Evolutionary conservation across 2,113 vertebrate species (phyloP).

Genomic region (Spizaetus ornatus): DNA sequence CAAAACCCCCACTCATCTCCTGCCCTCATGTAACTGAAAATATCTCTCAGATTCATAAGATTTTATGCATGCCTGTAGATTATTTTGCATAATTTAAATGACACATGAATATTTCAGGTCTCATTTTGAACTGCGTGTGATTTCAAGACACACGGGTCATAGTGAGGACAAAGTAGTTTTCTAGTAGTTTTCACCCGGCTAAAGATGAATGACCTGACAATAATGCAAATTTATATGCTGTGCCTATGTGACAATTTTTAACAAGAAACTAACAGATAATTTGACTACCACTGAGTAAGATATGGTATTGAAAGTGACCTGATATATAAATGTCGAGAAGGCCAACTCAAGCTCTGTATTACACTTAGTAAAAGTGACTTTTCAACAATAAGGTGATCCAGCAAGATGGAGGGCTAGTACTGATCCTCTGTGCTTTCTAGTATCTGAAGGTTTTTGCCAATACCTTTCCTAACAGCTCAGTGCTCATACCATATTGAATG

Average conservation of each 20-base stretch:
- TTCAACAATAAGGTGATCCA: not conserved
- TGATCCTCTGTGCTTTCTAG: not conserved
- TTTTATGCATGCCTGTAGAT: not conserved
- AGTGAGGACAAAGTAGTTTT: not conserved
- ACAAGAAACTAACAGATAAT: not conserved
- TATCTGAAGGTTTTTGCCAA: not conserved
- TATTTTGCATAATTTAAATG: slow-evolving; percentile 44
- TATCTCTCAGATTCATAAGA: not conserved
- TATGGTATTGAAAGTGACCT: not conserved
- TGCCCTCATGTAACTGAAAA: not conserved
- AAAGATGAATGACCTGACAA: not conserved
- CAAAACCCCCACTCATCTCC: not conserved
- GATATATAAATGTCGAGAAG: not conserved
- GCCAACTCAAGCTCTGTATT: not conserved
- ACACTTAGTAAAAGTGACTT: not conserved
- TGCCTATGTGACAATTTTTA: not conserved
- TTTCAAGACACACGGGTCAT: not conserved
- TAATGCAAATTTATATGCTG: not conserved
- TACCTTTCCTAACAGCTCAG: not conserved
- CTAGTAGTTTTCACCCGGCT: not conserved
- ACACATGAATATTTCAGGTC: not conserved
- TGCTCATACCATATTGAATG: rapidly evolving
- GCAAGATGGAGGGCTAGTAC: not conserved
- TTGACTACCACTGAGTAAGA: not conserved
- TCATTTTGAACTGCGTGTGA: not conserved